Evolutionary conservation across 2,888 invertebrate genomes (phyloP), one percentile per base, ranked within the genome.

Genomic region (Caenorhabditis sp.): DNA sequence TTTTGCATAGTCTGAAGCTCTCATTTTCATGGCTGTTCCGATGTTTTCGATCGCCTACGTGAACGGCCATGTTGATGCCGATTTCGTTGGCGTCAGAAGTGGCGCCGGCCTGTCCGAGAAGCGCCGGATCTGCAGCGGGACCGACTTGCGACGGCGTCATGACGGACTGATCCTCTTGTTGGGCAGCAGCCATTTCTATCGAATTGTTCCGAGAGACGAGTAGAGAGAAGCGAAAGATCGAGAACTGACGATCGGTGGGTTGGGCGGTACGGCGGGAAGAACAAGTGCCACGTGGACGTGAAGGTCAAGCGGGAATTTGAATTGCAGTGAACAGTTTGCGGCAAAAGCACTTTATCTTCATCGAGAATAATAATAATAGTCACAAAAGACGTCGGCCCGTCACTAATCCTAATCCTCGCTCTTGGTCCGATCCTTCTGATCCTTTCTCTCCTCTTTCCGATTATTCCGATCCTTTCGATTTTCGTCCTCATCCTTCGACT

Each of bases 1-100:
- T 70, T 59, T 70, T 70, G 70, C 70, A 70, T 70, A 5, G 70
- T 30, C 70, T 70, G 32, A 27, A 66, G n/a, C n/a, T n/a, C n/a
- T n/a, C n/a, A n/a, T n/a, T n/a, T n/a, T 41, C 2, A 9, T 2
- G 24, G 15, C 7, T 3, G 24, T 22, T 7, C 11, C 11, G 20
- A 45, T 1, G 7, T 9, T 0, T 6, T n/a, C 13, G 2, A 8
- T 37, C n/a, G n/a, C 53, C 20, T 22, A 70, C 70, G 39, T 52
- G 41, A 7, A 70, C 46, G 3, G 70, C 70, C 59, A 70, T 53
- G 7, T 53, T 30, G 35, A 70, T 32, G 2, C 70, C 70, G 20
- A 50, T 59, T 26, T 43, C 58, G 27, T 20, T 52, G 6, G 68
- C 68, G 5, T 68, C 68, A 2, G 35, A 50, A 27, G 37, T 59